A percentile compares a stretch with the other conserved stretches of the same genome.
phyloP scores from a whole-genome alignment of 2,113 vertebrate species.

The Emydocephalus ijimae region DNA sequence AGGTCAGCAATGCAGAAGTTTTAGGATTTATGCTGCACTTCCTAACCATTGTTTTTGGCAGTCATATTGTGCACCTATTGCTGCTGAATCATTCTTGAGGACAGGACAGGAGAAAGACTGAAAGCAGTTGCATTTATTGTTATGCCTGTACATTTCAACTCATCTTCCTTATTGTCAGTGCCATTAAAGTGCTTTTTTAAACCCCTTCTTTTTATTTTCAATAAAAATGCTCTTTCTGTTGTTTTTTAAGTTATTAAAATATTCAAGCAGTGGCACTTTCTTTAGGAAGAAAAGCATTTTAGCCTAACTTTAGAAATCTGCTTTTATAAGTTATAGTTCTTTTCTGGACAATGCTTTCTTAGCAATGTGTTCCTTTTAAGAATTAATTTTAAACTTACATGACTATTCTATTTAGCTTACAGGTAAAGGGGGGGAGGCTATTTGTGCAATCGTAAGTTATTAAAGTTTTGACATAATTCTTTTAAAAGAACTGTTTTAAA shows the following conservation, averaged over 20 bases:
- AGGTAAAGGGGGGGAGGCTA: neutral
- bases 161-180: neutral
- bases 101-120: neutral
- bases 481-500: neutral
- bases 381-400: neutral
- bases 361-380: neutral
- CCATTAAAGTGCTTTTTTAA: neutral
- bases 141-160: neutral
- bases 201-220: neutral
- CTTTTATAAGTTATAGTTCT: neutral
- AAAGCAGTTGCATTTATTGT: neutral
- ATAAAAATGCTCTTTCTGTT: neutral
- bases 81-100: neutral
- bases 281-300: neutral
- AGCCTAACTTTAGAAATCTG: neutral
- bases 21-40: neutral
- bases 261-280: neutral
- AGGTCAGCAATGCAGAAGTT: neutral
- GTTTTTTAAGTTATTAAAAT: neutral
- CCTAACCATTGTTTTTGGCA: neutral
- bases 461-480: neutral
- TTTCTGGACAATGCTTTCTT: neutral
- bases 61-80: neutral
- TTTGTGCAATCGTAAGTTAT: neutral
- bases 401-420: neutral